These are phyloP conservation scores for Actinia tenebrosa DNA, from an alignment of 64 coral and sea anemone species.

Conservation along the genomic window DNA sequence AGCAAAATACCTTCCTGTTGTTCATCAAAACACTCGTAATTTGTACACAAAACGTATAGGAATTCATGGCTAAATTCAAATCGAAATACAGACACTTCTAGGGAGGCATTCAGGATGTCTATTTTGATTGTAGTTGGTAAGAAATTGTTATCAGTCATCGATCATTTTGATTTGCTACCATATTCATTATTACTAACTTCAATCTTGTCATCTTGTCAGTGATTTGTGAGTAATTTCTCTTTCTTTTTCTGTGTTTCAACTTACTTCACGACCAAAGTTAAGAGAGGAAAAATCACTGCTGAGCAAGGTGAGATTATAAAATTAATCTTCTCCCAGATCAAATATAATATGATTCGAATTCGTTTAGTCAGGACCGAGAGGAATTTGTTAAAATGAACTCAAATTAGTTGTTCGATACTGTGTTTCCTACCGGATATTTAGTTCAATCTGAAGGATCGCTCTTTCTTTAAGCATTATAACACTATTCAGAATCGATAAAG, in stretches of 20 bases:
- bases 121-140: constrained; percentile 47
- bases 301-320: constrained; percentile 16
- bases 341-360: background rate
- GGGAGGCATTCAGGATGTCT: constrained; percentile 12
- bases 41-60: background rate
- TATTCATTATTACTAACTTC: background rate
- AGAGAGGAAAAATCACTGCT: constrained; percentile 33
- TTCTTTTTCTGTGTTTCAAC: background rate
- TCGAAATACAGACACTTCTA: background rate
- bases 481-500: background rate
- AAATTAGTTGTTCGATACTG: background rate
- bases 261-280: constrained; percentile 18
- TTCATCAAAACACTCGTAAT: background rate
- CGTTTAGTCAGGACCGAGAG: background rate
- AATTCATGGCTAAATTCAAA: background rate
- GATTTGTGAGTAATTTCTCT: background rate
- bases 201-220: background rate
- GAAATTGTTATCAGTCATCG: background rate
- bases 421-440: background rate
- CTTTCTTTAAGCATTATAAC: background rate
- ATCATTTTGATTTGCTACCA: background rate
- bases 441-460: background rate
- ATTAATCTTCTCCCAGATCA: background rate
- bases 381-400: background rate
- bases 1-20: background rate